A percentile compares a stretch with the other conserved stretches of the same genome.
Conservation (phyloP, 2,797 vertebrate species). For the Chanos chanos region DNA sequence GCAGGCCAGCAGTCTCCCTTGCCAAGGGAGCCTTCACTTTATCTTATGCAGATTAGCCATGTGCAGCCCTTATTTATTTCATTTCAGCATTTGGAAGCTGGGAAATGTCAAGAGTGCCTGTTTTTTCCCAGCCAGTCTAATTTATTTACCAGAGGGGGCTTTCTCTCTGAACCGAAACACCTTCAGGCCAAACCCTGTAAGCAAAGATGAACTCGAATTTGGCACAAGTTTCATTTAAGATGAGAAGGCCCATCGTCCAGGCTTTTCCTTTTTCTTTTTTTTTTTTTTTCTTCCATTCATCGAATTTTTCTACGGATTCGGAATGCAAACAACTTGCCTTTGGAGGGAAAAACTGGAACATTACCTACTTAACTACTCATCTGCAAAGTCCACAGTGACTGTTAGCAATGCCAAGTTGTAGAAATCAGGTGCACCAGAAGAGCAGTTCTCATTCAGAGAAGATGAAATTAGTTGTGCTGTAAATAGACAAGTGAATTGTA, state of each 20-base stretch:
- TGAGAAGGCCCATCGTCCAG: no score
- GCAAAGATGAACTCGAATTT: no score
- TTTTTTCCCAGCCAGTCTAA: conserved; percentile 65
- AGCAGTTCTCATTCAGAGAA: no score
- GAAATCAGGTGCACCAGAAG: no score
- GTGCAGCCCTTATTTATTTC: conserved; percentile 90
- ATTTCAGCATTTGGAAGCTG: conserved; percentile 70
- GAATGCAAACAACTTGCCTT: background rate
- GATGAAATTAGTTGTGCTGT: no score
- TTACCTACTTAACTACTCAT: background rate
- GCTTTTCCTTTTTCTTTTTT: no score
- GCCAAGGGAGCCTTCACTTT: conserved; percentile 87
- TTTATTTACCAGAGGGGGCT: conserved; percentile 29
- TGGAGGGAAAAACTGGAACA: conserved; percentile 1
- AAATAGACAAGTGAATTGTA: no score
- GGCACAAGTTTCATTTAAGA: no score
- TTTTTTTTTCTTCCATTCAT: no score
- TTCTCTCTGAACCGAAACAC: conserved; percentile 23
- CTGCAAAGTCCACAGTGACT: background rate
- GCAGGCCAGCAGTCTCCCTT: conserved; percentile 81
- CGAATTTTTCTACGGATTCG: no score
- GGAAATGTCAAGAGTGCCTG: conserved; percentile 77
- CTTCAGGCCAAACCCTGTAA: conserved; percentile 3
- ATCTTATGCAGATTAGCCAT: conserved; percentile 99
- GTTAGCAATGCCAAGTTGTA: no score